Evolutionary conservation across 2,113 vertebrate genomes (phyloP), one percentile per base, ranked within the genome.

Genomic region (Neolamprologus sp.): DNA sequence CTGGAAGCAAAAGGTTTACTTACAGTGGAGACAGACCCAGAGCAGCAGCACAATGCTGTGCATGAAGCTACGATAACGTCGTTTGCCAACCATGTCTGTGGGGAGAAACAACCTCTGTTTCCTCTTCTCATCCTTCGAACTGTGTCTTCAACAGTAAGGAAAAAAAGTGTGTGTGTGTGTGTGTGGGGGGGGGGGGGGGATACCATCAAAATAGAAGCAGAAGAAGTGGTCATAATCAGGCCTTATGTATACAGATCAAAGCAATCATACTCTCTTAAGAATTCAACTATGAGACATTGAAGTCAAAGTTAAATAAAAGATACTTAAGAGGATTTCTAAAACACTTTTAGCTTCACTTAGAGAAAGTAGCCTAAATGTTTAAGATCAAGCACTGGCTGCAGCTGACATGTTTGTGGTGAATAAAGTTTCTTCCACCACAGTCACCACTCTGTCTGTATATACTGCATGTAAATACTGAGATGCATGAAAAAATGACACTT

Each of bases 21-120:
- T 55, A 26, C 54, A 2, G 1, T 55, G 54, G 21, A 26, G 21
- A 55, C 54, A 55, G 54, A 55, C 21, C 54, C 54, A 55, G 54
- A 55, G 12, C 54, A 55, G 12, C 54, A 55, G 54, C 54, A 55
- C 21, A 55, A 26, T 26, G 21, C 21, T 55, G 21, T 14, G 54
- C 2, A 55, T 0, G 7, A 3, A 57, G 54, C 12, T 57, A 57
- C 3, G 1, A 5, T 26, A 26, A 57, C 2, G 7, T 55, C 0
- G 21, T 55, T 7, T 12, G 2, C 11, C 53, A 55, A 3, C 6
- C 54, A 55, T 57, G 0, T 14, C 21, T 57, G 54, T 57, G 54
- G 54, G 21, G 21, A 26, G 54, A 55, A 26, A 57, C 54, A 57
- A 14, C 54, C 54, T 26, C 23, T 57, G 21, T 57, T 49, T 17